Evolutionary conservation across 2,797 vertebrate species (phyloP).

Genomic region (Discoglossus pictus): DNA sequence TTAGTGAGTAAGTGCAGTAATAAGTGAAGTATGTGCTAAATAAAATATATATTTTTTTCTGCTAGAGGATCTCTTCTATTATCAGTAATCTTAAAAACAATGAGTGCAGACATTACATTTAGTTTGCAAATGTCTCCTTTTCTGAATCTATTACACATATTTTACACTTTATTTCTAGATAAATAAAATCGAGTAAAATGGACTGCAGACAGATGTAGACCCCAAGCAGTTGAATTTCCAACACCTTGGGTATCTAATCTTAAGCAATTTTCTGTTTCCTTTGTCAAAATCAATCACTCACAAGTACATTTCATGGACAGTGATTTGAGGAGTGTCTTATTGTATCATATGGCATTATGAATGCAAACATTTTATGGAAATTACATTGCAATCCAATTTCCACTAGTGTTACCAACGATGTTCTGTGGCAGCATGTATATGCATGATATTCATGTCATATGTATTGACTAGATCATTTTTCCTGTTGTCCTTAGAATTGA

Average conservation of each 20-base stretch:
- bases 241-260: slow-evolving; percentile 85
- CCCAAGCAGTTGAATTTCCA: slow-evolving; percentile 69
- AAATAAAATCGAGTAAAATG: slow-evolving; percentile 58
- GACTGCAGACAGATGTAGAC: slow-evolving; percentile 66
- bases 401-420: slow-evolving; percentile 83
- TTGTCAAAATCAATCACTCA: slow-evolving; percentile 93
- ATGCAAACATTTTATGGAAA: slow-evolving; percentile 93
- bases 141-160: slow-evolving; percentile 52
- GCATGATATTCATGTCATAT: slow-evolving; percentile 98
- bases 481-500: slow-evolving; percentile 98
- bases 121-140: slow-evolving; percentile 58
- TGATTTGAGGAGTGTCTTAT: slow-evolving; percentile 92
- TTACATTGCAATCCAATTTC: slow-evolving; percentile 81
- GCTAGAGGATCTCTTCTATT: slow-evolving; percentile 23
- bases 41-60: slow-evolving; percentile 22
- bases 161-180: slow-evolving; percentile 35
- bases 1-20: too few relatives aligned
- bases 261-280: slow-evolving; percentile 87
- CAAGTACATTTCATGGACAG: slow-evolving; percentile 79
- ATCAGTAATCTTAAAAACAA: slow-evolving; percentile 55
- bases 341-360: slow-evolving; percentile 92
- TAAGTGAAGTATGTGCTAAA: too few relatives aligned
- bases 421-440: slow-evolving; percentile 93
- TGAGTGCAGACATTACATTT: slow-evolving; percentile 51
- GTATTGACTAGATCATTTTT: slow-evolving; percentile 96